These are phyloP conservation scores for Saturnia japonica DNA, from an alignment of 2,888 invertebrate genomes.

Conservation along the genomic window DNA sequence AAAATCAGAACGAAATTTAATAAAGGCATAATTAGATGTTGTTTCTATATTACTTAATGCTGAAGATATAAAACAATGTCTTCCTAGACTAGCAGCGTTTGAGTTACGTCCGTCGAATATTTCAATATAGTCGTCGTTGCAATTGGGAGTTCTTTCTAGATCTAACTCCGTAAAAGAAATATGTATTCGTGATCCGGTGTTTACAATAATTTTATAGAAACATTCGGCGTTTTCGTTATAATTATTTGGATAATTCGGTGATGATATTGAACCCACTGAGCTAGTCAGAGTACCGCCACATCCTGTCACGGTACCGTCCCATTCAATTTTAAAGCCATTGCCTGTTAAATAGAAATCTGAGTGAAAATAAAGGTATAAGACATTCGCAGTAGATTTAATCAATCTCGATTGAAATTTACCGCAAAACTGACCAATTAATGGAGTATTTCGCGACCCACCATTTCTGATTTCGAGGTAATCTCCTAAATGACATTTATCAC, in stretches of 20 bases:
- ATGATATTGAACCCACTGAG: constrained; percentile 87
- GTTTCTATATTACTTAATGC: constrained; percentile 78
- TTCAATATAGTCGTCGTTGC: constrained; percentile 86
- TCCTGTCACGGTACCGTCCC: constrained; percentile 79
- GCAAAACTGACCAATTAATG: constrained; percentile 91
- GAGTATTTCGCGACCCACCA: constrained; percentile 86
- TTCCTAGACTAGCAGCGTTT: constrained; percentile 80
- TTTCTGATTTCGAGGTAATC: constrained; percentile 85
- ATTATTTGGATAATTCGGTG: constrained; percentile 92
- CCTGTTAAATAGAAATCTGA: constrained; percentile 85
- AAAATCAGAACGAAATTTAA: constrained; percentile 88
- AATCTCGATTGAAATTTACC: constrained; percentile 83
- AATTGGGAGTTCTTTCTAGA: constrained; percentile 82
- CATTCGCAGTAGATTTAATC: constrained; percentile 89
- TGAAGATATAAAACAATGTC: constrained; percentile 81
- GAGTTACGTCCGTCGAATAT: constrained; percentile 85
- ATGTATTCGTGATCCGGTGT: constrained; percentile 86
- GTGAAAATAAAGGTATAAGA: constrained; percentile 87
- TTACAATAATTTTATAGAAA: constrained; percentile 89
- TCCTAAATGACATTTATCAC: constrained; percentile 58
- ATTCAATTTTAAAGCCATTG: constrained; percentile 85
- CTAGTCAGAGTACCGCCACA: constrained; percentile 91
- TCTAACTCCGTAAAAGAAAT: constrained; percentile 87
- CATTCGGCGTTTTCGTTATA: constrained; percentile 89
- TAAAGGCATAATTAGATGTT: constrained; percentile 83